These are phyloP conservation scores for Cinara cedri DNA, from an alignment of 2,888 invertebrate species.

Conservation along the genomic window DNA sequence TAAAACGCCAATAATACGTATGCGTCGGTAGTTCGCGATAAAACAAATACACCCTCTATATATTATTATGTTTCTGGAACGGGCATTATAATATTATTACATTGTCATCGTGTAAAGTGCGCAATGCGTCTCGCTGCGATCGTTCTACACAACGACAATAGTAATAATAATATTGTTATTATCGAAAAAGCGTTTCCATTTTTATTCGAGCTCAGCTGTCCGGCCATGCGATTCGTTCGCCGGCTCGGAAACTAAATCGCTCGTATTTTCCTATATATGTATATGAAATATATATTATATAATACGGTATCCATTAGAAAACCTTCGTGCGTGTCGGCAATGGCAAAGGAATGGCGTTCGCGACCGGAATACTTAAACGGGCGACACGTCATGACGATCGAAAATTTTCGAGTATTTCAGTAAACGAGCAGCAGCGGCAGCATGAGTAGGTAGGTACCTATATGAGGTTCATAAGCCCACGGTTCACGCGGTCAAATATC, in stretches of 20 bases:
- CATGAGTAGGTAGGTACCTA: no score
- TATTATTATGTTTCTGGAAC: no score
- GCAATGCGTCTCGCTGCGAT: not conserved
- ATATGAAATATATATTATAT: no score
- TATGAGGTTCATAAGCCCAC: no score
- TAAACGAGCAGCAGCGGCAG: no score
- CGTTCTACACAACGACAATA: not conserved
- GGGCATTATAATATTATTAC: no score
- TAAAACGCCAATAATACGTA: no score
- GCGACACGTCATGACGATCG: not conserved
- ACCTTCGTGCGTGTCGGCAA: not conserved
- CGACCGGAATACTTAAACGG: conserved; percentile 24
- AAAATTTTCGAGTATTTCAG: not conserved
- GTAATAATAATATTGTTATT: conserved; percentile 1
- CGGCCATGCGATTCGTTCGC: not conserved
- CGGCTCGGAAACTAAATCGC: conserved; percentile 1
- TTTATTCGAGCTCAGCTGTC: not conserved
- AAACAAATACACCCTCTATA: no score
- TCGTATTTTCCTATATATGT: not conserved
- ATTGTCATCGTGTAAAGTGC: no score
- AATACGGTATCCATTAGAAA: conserved; percentile 15
- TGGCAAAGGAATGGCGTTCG: not conserved
- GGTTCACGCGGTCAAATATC: no score
- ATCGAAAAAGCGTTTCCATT: not conserved
- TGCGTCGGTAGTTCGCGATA: no score